A percentile compares a stretch with the other conserved stretches of the same genome.
Evolutionary conservation across 2,797 vertebrate genomes (phyloP).

Genomic region (Rhinoraja longicauda): DNA sequence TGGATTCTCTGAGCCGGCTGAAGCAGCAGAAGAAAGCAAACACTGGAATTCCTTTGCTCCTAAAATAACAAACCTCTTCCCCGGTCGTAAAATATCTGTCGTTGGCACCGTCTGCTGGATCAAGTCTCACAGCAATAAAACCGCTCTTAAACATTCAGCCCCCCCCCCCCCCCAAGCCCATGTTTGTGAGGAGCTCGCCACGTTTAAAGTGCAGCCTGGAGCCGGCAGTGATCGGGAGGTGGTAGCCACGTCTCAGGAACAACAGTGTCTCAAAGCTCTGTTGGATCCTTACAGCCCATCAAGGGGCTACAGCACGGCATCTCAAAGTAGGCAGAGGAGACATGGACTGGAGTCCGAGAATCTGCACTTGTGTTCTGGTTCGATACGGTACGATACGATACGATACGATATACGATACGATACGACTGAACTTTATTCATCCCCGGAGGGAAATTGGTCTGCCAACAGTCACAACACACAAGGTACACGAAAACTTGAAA

Average conservation of each 20-base stretch:
- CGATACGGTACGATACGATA: too few species aligned
- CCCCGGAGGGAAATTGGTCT: too few species aligned
- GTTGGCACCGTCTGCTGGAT: background rate
- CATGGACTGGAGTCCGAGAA: background rate
- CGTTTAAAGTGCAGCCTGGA: background rate
- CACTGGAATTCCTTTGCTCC: background rate
- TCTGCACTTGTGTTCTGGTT: background rate
- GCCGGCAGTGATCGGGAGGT: background rate
- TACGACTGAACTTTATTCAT: too few species aligned
- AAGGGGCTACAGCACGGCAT: background rate
- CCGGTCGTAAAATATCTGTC: background rate
- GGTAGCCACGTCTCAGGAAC: background rate
- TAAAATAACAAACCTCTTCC: background rate
- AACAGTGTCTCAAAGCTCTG: too few species aligned
- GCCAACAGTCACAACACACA: too few species aligned
- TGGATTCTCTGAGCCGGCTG: background rate
- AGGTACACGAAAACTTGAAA: too few species aligned
- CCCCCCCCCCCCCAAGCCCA: background rate
- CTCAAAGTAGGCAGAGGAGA: background rate
- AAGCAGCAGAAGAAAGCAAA: background rate
- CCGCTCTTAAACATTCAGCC: background rate
- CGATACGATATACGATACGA: too few species aligned
- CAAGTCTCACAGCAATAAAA: background rate
- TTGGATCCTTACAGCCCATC: background rate
- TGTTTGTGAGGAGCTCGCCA: background rate